Evolutionary conservation across 1,140 invertebrate genomes (phyloP).

Genomic region (Drosophila sechellia): DNA sequence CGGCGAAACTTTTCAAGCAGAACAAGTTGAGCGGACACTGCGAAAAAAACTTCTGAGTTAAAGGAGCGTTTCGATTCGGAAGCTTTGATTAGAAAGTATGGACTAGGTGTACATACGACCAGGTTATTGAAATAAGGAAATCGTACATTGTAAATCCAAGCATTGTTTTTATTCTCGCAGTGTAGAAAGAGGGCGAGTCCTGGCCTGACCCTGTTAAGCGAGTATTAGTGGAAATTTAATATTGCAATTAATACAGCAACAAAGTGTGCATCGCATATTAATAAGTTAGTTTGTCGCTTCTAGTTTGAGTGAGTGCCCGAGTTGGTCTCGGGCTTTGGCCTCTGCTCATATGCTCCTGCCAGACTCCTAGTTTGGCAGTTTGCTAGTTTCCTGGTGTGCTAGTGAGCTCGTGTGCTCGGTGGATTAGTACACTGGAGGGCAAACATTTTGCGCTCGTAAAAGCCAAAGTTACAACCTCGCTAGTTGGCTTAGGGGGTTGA

Average conservation of each 20-base stretch:
- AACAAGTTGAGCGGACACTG: conserved; percentile 19
- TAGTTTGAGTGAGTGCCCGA: conserved; percentile 42
- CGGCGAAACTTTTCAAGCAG: conserved; percentile 41
- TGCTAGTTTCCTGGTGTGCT: conserved; percentile 44
- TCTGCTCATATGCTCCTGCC: conserved; percentile 8
- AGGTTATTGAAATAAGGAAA: too few relatives aligned
- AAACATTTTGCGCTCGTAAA: conserved; percentile 74
- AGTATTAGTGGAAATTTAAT: conserved; percentile 83
- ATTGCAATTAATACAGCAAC: conserved; percentile 82
- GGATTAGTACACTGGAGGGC: conserved; percentile 70
- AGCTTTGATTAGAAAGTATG: too few relatives aligned
- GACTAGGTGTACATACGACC: too few relatives aligned
- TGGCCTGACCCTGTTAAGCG: conserved; percentile 61
- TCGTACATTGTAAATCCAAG: background rate
- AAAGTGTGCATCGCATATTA: conserved; percentile 83
- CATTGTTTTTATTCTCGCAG: background rate
- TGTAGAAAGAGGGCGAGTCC: conserved; percentile 14
- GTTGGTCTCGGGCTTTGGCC: conserved; percentile 10
- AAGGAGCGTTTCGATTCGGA: background rate
- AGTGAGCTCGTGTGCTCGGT: conserved; percentile 47
- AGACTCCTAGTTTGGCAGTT: conserved; percentile 12
- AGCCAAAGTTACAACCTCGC: conserved; percentile 72
- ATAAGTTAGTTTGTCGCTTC: conserved; percentile 73
- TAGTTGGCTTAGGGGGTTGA: conserved; percentile 48
- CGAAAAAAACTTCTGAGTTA: background rate